Evolutionary conservation across 2,797 vertebrate species (phyloP), one percentile per base, ranked within the genome.

Genomic region (Schizothorax lantsangensis): DNA sequence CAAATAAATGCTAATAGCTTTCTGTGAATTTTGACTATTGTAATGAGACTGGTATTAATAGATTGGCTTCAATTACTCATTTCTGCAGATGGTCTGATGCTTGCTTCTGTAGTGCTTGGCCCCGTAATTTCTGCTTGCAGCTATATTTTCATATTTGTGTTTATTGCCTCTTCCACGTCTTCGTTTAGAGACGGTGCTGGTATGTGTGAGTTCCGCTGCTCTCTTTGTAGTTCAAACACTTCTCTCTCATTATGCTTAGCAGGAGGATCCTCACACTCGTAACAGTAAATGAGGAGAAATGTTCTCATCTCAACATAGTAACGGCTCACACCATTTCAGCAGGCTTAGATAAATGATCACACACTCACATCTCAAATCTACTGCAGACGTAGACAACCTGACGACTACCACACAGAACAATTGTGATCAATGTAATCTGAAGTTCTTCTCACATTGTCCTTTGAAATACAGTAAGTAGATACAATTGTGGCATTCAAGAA

Each of bases 171-270:
- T 45, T 43, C 21, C 26, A 17, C 11, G 12, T 59, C n/a, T 68
- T 45, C 12, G 14, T 36, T 30, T 15, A 30, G 59, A 52, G 38
- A 75, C 1, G 7, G 40, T 38, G 83, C 45, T 23, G 43, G 47
- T 52, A 69, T 68, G 73, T 54, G 64, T 0, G n/a, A 45, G 17
- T 71, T 72, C 71, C 26, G 11, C 71, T 6, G 12, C 40, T 49
- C 68, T 77, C 38, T 90, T 81, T 86, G 73, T 81, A 75, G 83
- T 84, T 88, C 47, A 86, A 80, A 86, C 64, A 71, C 86, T 86
- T 47, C 6, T 54, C 74, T 68, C 78, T 80, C 78, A 64, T 80
- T 80, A 64, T 43, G 43, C 68, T 49, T 57, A 30, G 84, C 59
- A 62, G 33, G 62, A 72, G 52, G 75, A 72, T 64, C 40, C 62